phyloP scores from a whole-genome alignment of 2,888 invertebrate species.

The Parapristionchus giblindavisi region DNA sequence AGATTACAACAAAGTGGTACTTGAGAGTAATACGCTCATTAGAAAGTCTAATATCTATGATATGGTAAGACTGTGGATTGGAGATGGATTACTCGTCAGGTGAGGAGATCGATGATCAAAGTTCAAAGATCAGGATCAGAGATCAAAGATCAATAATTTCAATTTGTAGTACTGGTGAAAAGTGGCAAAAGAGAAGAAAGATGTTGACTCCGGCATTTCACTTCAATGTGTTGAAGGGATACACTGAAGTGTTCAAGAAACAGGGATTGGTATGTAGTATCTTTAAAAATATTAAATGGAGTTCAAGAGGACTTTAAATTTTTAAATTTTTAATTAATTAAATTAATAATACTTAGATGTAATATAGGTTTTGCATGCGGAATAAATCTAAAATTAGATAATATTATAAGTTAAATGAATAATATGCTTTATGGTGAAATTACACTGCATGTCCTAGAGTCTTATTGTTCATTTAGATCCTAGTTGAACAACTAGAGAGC shows the following conservation, averaged over 20 bases:
- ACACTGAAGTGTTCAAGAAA: conserved; percentile 63
- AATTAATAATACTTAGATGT: too few relatives aligned
- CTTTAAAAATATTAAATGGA: too few relatives aligned
- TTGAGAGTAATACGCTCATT: conserved; percentile 66
- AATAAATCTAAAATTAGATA: too few relatives aligned
- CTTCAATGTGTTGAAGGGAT: conserved; percentile 73
- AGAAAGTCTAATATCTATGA: conserved; percentile 71
- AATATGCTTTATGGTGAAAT: too few relatives aligned
- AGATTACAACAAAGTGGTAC: conserved; percentile 53
- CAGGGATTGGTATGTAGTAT: conserved; percentile 37
- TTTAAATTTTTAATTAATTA: too few relatives aligned
- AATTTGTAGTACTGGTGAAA: conserved; percentile 70
- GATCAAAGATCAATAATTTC: neutral
- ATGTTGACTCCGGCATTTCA: conserved; percentile 74
- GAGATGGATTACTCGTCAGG: conserved; percentile 72
- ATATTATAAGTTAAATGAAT: too few relatives aligned
- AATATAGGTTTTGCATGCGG: too few relatives aligned
- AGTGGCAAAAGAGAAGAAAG: conserved; percentile 72
- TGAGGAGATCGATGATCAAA: neutral
- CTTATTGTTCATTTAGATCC: conserved; percentile 43
- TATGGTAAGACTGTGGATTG: conserved; percentile 72
- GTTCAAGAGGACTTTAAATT: too few relatives aligned
- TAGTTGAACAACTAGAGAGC: conserved; percentile 66
- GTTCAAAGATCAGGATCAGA: neutral
- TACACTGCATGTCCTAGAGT: neutral